Conservation (phyloP, 2,888 invertebrate species). For the Eudemis profundana region DNA sequence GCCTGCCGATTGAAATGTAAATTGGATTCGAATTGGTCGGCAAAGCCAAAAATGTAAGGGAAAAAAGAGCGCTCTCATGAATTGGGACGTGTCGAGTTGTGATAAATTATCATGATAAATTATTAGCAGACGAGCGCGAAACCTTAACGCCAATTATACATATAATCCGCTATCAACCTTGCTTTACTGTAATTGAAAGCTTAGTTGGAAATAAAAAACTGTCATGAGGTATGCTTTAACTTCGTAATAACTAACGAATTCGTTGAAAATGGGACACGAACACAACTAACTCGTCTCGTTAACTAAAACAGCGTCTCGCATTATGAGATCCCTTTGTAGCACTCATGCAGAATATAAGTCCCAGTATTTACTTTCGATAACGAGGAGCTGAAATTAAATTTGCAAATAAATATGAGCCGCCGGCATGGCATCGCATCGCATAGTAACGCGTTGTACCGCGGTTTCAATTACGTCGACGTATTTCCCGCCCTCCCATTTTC, state of each 20-base stretch:
- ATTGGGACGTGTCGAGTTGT: slow-evolving; percentile 59
- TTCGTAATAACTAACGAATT: no score
- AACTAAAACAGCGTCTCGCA: neutral
- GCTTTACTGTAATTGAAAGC: slow-evolving; percentile 10
- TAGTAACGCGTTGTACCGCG: slow-evolving; percentile 40
- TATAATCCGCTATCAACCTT: slow-evolving; percentile 13
- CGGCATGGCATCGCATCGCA: slow-evolving; percentile 18
- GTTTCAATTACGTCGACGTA: slow-evolving; percentile 43
- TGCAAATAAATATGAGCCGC: slow-evolving; percentile 21
- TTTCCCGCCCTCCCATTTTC: slow-evolving; percentile 42
- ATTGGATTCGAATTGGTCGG: slow-evolving; percentile 77
- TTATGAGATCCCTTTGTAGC: neutral
- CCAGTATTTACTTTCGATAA: slow-evolving; percentile 5
- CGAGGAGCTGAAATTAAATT: slow-evolving; percentile 14
- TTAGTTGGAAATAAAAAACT: slow-evolving; percentile 11
- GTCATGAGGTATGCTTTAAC: neutral
- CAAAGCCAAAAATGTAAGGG: slow-evolving; percentile 69
- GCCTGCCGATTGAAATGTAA: slow-evolving; percentile 78
- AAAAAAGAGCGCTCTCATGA: slow-evolving; percentile 60
- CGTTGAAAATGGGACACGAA: neutral
- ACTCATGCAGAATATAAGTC: slow-evolving; percentile 2
- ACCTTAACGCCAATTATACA: slow-evolving; percentile 25
- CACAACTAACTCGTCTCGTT: neutral
- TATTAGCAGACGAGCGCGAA: slow-evolving; percentile 25
- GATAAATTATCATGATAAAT: slow-evolving; percentile 56